Conservation (phyloP, 2,113 vertebrate species). For the Scopus umbretta region DNA sequence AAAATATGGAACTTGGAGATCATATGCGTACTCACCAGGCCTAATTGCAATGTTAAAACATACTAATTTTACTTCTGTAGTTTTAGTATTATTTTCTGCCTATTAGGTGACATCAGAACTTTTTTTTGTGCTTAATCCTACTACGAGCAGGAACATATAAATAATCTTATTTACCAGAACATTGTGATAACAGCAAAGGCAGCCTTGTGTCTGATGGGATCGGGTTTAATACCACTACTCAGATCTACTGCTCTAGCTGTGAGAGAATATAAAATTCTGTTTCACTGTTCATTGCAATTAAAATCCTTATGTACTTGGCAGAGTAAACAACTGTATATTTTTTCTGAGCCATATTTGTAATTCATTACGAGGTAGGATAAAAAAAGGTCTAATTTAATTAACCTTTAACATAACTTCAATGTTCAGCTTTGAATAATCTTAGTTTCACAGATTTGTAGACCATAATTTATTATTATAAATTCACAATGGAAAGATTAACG, state of each 20-base stretch:
- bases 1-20: neutral
- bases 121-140: neutral
- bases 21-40: neutral
- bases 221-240: neutral
- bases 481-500: neutral
- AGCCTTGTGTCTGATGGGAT: neutral
- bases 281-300: conserved; percentile 1
- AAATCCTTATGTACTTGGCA: neutral
- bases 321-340: neutral
- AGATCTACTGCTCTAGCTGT: neutral
- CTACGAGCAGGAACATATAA: neutral
- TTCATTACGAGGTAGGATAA: neutral
- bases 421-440: neutral
- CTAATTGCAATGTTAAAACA: neutral
- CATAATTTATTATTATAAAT: neutral
- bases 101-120: neutral
- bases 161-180: conserved; percentile 11
- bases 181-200: neutral
- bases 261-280: neutral
- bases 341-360: neutral
- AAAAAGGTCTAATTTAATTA: neutral
- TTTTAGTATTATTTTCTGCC: neutral
- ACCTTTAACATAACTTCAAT: neutral
- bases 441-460: neutral
- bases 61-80: neutral